Conservation (phyloP, 2,797 vertebrate genomes). For the Lepus oiostolus region DNA sequence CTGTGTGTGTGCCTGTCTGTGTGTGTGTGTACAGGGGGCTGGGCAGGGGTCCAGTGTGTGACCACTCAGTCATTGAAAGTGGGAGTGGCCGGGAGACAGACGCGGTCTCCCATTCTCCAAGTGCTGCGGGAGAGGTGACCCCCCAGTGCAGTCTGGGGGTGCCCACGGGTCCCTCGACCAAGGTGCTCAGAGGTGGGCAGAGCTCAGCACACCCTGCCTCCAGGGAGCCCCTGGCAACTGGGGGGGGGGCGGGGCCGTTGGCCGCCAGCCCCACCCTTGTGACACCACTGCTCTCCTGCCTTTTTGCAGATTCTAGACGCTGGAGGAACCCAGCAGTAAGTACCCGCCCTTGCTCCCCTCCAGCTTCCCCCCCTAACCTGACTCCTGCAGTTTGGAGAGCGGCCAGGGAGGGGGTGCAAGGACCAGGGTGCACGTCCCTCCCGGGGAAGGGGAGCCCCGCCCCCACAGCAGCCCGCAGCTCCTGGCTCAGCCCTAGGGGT, state of each 20-base stretch:
- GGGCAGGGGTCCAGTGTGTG: rapidly evolving
- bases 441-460: background rate
- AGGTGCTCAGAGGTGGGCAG: background rate
- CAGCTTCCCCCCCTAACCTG: background rate
- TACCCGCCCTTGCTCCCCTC: background rate
- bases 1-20: too few relatives aligned
- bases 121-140: rapidly evolving
- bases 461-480: background rate
- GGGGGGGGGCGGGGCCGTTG: background rate
- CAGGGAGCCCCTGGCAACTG: too few relatives aligned
- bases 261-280: background rate
- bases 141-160: background rate
- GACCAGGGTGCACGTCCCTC: background rate
- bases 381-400: background rate
- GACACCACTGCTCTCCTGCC: conserved; percentile 39
- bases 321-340: conserved; percentile 82
- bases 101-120: background rate
- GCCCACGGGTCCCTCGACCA: rapidly evolving
- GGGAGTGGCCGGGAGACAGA: too few relatives aligned
- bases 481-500: conserved; percentile 64
- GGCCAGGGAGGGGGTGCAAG: too few relatives aligned
- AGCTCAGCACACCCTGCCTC: too few relatives aligned
- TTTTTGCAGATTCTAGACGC: conserved; percentile 79
- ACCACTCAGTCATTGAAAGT: background rate
- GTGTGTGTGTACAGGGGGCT: too few relatives aligned